Evolutionary conservation across 2,888 invertebrate species (phyloP), one percentile per base, ranked within the genome.

Genomic region (Scrobipalpa atriplicella): DNA sequence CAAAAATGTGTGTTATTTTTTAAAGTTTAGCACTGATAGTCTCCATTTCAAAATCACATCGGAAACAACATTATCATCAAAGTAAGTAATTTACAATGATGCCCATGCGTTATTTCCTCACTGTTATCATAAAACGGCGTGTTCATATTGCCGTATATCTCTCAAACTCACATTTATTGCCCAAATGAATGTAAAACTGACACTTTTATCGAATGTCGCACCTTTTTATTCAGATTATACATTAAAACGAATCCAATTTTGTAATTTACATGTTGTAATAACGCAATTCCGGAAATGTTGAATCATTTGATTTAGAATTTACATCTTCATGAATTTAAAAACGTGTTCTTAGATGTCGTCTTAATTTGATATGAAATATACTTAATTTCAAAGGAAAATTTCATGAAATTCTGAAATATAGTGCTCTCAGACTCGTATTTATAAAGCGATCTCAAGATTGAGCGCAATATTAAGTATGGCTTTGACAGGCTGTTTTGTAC

Each of bases 241-340:
- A 47, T 62, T 52, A 21, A 52, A 63, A 63, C 18, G 19, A 63
- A 52, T 52, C 38, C 18, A 36, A 52, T 63, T 63, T 43, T 18
- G 52, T 63, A 51, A 63, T 63, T 63, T 63, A 63, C 63, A 63
- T 52, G 52, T 52, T 38, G 51, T 63, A 52, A 38, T n/a, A 36
- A 36, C 16, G 58, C 16, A 19, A 29, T 58, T 58, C 58, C 58
- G 58, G 58, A 58, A 58, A 58, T 8, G 54, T 58, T 38, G 58
- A 38, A 58, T 58, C 36, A 36, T 38, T 58, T 58, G 38, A 58
- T 38, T 58, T 16, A 10, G 58, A 58, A 58, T 58, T 58, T 16
- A 58, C 36, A 58, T 38, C 1, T 38, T 38, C 16, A 16, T 58
- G 38, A 65, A 52, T 41, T 47, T 36, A 58, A 43, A 54, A 66